Base-by-base conservation (phyloP, 2,797 vertebrate species). In the Chrosomus eos region DNA sequence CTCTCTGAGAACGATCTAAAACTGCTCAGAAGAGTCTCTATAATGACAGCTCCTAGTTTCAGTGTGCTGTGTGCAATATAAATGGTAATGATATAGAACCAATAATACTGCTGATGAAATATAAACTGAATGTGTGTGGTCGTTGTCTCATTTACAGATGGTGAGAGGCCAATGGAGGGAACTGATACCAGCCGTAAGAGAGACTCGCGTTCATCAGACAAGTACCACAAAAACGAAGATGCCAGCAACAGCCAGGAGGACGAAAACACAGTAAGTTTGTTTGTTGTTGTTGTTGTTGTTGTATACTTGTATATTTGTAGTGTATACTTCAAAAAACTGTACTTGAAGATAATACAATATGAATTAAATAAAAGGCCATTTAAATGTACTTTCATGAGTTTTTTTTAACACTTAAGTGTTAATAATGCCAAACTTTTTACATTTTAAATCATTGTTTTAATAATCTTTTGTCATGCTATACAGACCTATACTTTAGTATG, bases 201-300 rank as follows among this genome's bases (percentile, higher is more conserved):
- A 67, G 94, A 89, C 9, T 89, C 91, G 0, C 94, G 81, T 43
- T 94, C 90, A 0, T 90, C 92, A 0, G 91, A 93, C 0, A 92
- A 91, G 85, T 93, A 92, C 16, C 94, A 93, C 87, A 95, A 93
- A 88, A 92, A 87, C 0, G 96, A 97, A 85, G 97, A 98, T 80
- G 95, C 95, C 87, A 97, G 97, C 0, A 97, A 98, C 94, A 99
- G 97, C 90, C 94, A 3, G 0, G 98, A 98, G 94, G 97, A 98
- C 9, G 97, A 97, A 66, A 94, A 88, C 0, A 89, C 55, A 91
- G 96, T 98, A 91, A 97, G 62, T 92, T 85, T 18, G 5, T 64
- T 7, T 62, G 19, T 55, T 48, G 40, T n/a, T n/a, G n/a, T n/a
- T n/a, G n/a, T n/a, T n/a, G n/a, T n/a, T n/a, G n/a, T n/a, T n/a